Evolutionary conservation across 2,888 invertebrate species (phyloP), one percentile per base, ranked within the genome.

Genomic region (Hybos culiciformis): DNA sequence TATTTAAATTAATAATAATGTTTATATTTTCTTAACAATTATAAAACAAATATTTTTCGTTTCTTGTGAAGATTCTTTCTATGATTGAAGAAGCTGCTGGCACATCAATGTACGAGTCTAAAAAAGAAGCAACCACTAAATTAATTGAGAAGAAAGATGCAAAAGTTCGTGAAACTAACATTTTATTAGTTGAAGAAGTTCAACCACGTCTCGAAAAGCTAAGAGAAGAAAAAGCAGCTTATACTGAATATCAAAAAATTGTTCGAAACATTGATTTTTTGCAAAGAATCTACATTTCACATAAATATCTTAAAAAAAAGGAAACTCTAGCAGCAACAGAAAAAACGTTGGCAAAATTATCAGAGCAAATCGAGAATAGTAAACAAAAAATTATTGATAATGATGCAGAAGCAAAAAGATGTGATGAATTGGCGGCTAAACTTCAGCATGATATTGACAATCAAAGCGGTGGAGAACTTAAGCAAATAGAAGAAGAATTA

Each of bases 71-170:
- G 83, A 87, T 94, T 56, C 70, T 94, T 42, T 84, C 88, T 0
- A 94, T 99, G 94, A 82, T 99, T 43, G 98, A 99, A 69, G 98
- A 99, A 70, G 96, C 97, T 7, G 94, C 96, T 0, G 97, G 98
- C 2, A 97, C 97, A 0, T 80, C 87, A 55, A 83, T 94, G 80
- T 99, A 97, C 62, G 96, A 98, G 64, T 76, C 79, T 1, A 98
- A 98, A 63, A 87, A 88, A 52, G 83, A 85, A 56, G 75, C 76
- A 4, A 84, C 93, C 1, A 76, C 86, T 50, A 86, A 80, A 57
- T 83, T 83, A 0, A 88, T 99, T 44, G 84, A 84, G 49, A 92
- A 87, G 59, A 98, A 98, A 61, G 90, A 97, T 62, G 77, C 77
- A 1, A 93, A 91, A 62, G 71, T 98, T 2, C 70, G 75, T 24